Conservation (phyloP, 2,113 vertebrate species). For the Triplophysa rosa region DNA sequence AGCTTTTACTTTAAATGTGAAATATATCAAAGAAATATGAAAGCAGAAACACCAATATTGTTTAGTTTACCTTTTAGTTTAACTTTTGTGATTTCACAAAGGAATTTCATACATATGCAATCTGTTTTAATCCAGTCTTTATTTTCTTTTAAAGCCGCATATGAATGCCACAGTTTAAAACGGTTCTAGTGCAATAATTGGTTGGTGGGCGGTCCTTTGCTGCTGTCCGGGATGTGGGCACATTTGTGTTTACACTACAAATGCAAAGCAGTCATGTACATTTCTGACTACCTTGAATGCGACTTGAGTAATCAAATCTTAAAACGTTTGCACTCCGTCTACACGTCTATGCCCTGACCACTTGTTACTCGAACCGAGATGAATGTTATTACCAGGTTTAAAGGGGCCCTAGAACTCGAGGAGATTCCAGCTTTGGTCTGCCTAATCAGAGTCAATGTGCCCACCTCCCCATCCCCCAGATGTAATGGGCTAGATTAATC, state of each 20-base stretch:
- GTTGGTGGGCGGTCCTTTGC: no score
- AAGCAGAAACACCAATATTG: not conserved
- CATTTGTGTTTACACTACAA: no score
- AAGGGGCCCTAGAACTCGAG: conserved; percentile 29
- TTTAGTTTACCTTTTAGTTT: no score
- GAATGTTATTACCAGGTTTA: conserved; percentile 7
- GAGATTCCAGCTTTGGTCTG: conserved; percentile 45
- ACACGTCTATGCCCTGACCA: conserved; percentile 5
- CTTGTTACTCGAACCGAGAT: not conserved
- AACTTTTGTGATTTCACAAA: no score
- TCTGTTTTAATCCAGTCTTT: no score
- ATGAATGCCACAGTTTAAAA: no score
- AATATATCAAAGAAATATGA: not conserved
- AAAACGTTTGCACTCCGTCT: not conserved
- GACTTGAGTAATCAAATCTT: not conserved
- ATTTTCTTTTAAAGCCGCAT: no score
- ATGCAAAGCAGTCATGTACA: no score
- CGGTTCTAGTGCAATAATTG: no score
- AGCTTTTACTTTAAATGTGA: not conserved
- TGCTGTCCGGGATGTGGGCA: no score
- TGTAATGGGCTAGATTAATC: conserved; percentile 53
- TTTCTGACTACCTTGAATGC: no score
- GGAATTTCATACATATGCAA: no score
- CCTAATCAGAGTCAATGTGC: conserved; percentile 48
- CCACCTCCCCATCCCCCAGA: conserved; percentile 17